Evolutionary conservation across 2,113 vertebrate genomes (phyloP), one percentile per base, ranked within the genome.

Genomic region (Cryptotis parvus): DNA sequence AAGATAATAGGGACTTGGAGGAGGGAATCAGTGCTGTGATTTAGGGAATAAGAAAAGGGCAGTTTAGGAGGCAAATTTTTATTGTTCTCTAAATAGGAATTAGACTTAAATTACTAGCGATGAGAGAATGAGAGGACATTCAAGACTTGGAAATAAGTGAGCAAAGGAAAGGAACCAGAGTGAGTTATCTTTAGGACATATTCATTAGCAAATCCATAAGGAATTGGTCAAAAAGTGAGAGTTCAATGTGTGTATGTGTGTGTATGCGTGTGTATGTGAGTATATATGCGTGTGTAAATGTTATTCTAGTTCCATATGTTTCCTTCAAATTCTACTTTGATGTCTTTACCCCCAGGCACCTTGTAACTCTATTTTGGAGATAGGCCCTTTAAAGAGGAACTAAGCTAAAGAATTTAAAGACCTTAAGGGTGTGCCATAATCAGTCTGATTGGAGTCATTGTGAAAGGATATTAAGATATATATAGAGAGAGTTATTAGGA

Each of bases 151-250:
- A 86, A 81, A 78, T 52, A 55, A 41, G 27, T 68, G 37, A 84
- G 16, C n/a, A 84, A 78, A 52, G 16, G 66, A 58, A 61, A 84
- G 18, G 27, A 73, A 29, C 20, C 18, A 55, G 37, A 84, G 29
- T 55, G n/a, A 79, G 78, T 65, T 95, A 49, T 35, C 41, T 82
- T 91, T 39, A 39, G 41, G 22, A 66, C 6, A 69, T 81, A 78
- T 77, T 24, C 45, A 63, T 84, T 72, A 73, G 37, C 63, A 74
- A 87, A 37, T 37, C 35, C 45, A 78, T 83, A 92, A 49, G 58
- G n/a, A 70, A 65, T 43, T 74, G 31, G 27, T 73, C 18, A 73
- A 72, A 65, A 77, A 45, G n/a, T 33, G 66, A 33, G 66, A n/a
- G 4, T 52, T n/a, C n/a, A 49, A 7, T 20, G 20, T 24, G 7